phyloP scores from a whole-genome alignment of 2,797 vertebrate genomes.

The Salarias fasciatus region DNA sequence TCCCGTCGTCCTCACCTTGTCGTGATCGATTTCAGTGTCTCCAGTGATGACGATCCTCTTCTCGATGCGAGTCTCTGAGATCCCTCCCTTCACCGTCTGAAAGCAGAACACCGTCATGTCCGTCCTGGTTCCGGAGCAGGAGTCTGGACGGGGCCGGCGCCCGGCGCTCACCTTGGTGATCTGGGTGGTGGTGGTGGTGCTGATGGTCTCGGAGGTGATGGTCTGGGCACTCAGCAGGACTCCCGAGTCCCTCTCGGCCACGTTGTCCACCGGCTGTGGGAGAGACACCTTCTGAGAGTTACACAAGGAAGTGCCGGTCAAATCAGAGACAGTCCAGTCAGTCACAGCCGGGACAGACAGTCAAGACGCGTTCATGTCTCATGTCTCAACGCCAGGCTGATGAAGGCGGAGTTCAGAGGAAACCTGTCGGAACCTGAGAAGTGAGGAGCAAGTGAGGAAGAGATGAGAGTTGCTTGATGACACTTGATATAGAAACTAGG shows the following conservation, averaged over 20 bases:
- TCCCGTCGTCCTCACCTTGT: constrained; percentile 85
- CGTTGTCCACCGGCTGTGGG: constrained; percentile 85
- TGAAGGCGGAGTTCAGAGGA: too few species aligned
- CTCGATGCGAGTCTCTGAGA: constrained; percentile 98
- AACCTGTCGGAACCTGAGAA: too few species aligned
- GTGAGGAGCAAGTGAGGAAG: too few species aligned
- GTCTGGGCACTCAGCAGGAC: constrained; percentile 96
- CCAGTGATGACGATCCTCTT: constrained; percentile 99
- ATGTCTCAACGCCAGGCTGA: too few species aligned
- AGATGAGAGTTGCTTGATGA: too few species aligned
- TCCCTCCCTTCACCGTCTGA: constrained; percentile 97
- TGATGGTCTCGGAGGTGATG: constrained; percentile 97
- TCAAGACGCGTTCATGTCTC: too few species aligned
- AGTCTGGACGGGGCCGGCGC: too few species aligned
- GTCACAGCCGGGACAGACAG: neutral
- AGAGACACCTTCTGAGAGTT: constrained; percentile 56
- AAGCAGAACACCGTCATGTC: too few species aligned
- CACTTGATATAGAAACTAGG: too few species aligned
- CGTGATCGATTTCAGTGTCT: constrained; percentile 96
- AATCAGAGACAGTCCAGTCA: neutral
- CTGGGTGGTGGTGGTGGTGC: constrained; percentile 98
- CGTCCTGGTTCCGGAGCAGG: too few species aligned
- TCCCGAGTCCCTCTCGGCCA: constrained; percentile 89
- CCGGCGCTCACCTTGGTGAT: constrained; percentile 94
- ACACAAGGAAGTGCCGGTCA: constrained; percentile 14